phyloP scores from a whole-genome alignment of 2,113 vertebrate genomes.

The Axis porcinus region DNA sequence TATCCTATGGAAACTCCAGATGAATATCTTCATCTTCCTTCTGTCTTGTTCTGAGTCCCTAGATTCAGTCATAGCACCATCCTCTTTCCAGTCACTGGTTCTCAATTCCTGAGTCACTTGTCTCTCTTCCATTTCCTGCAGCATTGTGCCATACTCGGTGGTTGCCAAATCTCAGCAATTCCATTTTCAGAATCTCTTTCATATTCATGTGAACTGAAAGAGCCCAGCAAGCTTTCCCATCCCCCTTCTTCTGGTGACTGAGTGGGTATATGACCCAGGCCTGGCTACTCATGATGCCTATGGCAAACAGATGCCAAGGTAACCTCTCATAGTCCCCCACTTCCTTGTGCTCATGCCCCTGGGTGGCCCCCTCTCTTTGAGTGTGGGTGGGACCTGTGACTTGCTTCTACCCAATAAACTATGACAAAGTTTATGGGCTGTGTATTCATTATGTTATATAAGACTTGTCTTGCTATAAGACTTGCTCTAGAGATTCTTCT shows the following conservation, averaged over 20 bases:
- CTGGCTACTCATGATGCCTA: background rate
- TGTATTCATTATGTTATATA: background rate
- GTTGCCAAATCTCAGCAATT: conserved; percentile 36
- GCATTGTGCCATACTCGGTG: background rate
- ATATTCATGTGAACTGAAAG: conserved; percentile 36
- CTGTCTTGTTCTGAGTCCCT: background rate
- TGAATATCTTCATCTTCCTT: background rate
- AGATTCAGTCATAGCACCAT: background rate
- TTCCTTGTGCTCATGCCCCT: background rate
- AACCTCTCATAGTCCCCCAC: background rate
- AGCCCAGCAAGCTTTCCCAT: background rate
- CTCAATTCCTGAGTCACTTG: conserved; percentile 29
- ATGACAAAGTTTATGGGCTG: background rate
- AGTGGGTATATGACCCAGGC: background rate
- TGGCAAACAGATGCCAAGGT: background rate
- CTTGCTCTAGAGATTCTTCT: background rate
- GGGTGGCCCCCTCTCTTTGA: background rate
- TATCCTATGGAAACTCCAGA: background rate
- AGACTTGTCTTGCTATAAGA: background rate
- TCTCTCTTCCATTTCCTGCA: conserved; percentile 12
- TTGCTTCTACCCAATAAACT: background rate
- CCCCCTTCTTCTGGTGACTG: background rate
- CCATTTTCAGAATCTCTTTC: conserved; percentile 45
- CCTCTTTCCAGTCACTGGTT: background rate
- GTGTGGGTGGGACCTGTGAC: background rate